A percentile compares a stretch with the other conserved stretches of the same genome.
These are phyloP conservation scores for Datnioides undecimradiatus DNA, from an alignment of 2,113 vertebrate species.

Conservation along the genomic window DNA sequence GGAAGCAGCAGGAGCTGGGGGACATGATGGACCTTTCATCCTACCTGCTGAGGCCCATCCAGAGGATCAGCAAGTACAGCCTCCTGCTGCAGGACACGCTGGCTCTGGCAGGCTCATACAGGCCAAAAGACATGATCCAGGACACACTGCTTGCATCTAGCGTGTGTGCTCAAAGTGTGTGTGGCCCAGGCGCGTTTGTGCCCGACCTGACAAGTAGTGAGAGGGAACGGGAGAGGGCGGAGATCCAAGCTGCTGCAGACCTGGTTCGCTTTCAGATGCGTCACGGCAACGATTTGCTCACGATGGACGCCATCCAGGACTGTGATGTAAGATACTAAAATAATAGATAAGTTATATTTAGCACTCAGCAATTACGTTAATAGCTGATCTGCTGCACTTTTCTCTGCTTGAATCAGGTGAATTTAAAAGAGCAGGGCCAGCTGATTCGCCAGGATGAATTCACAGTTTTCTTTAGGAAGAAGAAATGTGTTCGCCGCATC, in stretches of 20 bases:
- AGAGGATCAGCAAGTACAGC: slow-evolving; percentile 88
- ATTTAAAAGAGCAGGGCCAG: slow-evolving; percentile 86
- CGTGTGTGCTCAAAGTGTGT: slow-evolving; percentile 32
- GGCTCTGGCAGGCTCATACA: slow-evolving; percentile 58
- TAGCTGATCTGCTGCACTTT: background rate
- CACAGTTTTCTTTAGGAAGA: slow-evolving; percentile 83
- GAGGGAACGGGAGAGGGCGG: slow-evolving; percentile 66
- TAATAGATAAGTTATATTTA: background rate
- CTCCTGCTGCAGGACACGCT: slow-evolving; percentile 85
- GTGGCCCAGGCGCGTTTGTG: slow-evolving; percentile 4
- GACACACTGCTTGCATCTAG: slow-evolving; percentile 20
- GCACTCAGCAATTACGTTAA: background rate
- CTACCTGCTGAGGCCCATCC: slow-evolving; percentile 85
- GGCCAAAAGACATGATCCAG: slow-evolving; percentile 47
- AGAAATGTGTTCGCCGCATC: slow-evolving; percentile 83
- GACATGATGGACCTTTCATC: slow-evolving; percentile 86
- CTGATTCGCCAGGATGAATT: slow-evolving; percentile 87
- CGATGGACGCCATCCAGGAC: slow-evolving; percentile 87
- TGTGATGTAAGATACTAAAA: slow-evolving; percentile 81
- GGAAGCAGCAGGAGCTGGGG: slow-evolving; percentile 83
- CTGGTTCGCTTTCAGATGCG: slow-evolving; percentile 85
- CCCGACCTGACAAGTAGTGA: slow-evolving; percentile 61
- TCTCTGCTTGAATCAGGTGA: slow-evolving; percentile 72
- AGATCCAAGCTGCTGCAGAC: slow-evolving; percentile 81
- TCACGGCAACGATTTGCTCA: slow-evolving; percentile 85